Base-by-base conservation (phyloP, 2,888 invertebrate species). In the Gisinianus flammeolus region DNA sequence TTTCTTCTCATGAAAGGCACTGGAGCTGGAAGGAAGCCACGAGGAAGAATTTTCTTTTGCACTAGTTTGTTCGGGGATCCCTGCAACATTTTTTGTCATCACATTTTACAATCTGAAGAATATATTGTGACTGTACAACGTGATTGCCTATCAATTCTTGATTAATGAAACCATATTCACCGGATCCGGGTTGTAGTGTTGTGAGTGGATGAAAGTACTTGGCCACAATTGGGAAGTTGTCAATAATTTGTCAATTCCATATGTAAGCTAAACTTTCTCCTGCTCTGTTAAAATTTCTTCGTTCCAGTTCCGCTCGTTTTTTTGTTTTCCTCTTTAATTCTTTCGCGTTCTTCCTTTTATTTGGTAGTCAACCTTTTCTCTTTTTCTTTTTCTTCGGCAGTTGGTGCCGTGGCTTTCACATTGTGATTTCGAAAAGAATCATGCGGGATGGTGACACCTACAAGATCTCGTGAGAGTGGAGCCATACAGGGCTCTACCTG, bases 201-300 rank as follows among this genome's bases (percentile, higher is more conserved):
- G 64, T 66, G 1, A 2, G n/a, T 24, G 76, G 69, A 4, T 52
- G 35, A 35, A 75, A 28, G 67, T 70, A 79, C 52, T 79, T 56
- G 0, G 71, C 67, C 5, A 62, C 31, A 26, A 76, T 67, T 2
- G 33, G 2, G 26, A 69, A 62, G 1, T 64, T 71, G 28, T 79
- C 71, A 69, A 79, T 79, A 2, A 75, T 28, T 19, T 69, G 76
- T 52, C 62, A 26, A 52, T 54, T 71, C 79, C 76, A 79, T 22
- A 79, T 64, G 4, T 58, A 24, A 12, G 79, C 75, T 52, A 79
- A 54, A 19, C 62, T 31, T 62, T 79, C 64, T 12, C 66, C 79
- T 1, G 78, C 75, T 12, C 69, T 71, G 56, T 82, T 77, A 81
- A 88, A 88, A 80, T 87, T 86, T 69, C 80, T 33, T 74, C 80